phyloP scores from a whole-genome alignment of 2,888 invertebrate species.

The Chesias legatella region DNA sequence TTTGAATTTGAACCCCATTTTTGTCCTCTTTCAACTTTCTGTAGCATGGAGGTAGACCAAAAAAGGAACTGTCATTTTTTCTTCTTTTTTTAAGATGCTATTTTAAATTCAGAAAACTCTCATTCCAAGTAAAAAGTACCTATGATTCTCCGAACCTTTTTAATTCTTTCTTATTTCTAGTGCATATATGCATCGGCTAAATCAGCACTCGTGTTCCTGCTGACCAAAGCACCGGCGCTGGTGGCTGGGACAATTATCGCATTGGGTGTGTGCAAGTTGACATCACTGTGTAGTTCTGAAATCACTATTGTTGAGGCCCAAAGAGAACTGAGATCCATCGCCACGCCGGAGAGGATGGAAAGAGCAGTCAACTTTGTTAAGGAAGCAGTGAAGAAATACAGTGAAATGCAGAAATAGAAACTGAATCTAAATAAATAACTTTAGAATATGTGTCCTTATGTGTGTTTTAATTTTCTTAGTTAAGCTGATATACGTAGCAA shows the following conservation, averaged over 20 bases:
- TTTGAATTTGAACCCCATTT: too few relatives aligned
- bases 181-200: conserved; percentile 21
- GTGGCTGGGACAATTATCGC: conserved; percentile 52
- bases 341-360: conserved; percentile 75
- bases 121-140: too few relatives aligned
- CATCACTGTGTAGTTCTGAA: conserved; percentile 58
- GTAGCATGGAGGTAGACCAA: too few relatives aligned
- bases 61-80: too few relatives aligned
- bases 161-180: conserved; percentile 10
- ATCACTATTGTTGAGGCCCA: conserved; percentile 32
- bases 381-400: conserved; percentile 76
- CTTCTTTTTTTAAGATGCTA: too few relatives aligned
- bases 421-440: background rate
- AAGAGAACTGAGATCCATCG: conserved; percentile 59
- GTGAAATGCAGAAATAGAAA: conserved; percentile 16
- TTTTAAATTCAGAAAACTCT: too few relatives aligned
- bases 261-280: conserved; percentile 75
- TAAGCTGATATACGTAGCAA: too few relatives aligned
- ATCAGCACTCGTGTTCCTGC: conserved; percentile 26
- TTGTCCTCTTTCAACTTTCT: too few relatives aligned
- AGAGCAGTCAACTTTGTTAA: conserved; percentile 71
- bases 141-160: too few relatives aligned
- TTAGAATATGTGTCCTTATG: too few relatives aligned
- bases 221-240: conserved; percentile 34
- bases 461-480: too few relatives aligned